A percentile compares a stretch with the other conserved stretches of the same genome.
phyloP scores from a whole-genome alignment of 1,140 invertebrate genomes.

The Microvelia longipes region DNA sequence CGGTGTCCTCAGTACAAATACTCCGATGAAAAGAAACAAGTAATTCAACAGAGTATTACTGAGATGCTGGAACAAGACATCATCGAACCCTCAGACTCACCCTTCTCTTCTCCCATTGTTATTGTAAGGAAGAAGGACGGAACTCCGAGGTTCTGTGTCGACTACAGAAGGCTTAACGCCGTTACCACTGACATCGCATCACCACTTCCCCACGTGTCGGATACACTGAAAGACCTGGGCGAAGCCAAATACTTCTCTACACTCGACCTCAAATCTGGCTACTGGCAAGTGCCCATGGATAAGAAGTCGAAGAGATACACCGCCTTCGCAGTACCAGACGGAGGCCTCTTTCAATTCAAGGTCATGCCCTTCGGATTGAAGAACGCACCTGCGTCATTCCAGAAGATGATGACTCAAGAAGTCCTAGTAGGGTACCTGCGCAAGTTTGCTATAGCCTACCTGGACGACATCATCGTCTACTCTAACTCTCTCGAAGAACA shows the following conservation, averaged over 20 bases:
- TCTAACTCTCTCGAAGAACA: constrained; percentile 25
- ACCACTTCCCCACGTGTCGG: constrained; percentile 35
- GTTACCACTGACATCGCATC: constrained; percentile 30
- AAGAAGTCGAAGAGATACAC: constrained; percentile 24
- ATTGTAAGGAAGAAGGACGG: constrained; percentile 34
- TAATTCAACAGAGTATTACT: background rate
- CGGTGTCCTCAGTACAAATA: background rate
- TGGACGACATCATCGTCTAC: constrained; percentile 32
- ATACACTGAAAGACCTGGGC: constrained; percentile 25
- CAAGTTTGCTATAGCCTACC: constrained; percentile 26
- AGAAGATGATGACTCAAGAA: constrained; percentile 22
- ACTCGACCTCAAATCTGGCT: constrained; percentile 13
- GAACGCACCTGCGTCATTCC: background rate
- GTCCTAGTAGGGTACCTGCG: constrained; percentile 26
- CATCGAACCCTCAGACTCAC: constrained; percentile 18
- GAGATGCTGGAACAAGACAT: background rate
- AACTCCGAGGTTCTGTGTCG: constrained; percentile 28
- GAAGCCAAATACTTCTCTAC: constrained; percentile 14
- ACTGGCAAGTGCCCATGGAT: constrained; percentile 25
- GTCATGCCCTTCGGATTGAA: constrained; percentile 17
- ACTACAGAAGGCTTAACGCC: constrained; percentile 34
- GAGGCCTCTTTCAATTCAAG: constrained; percentile 22
- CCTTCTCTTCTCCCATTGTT: constrained; percentile 32
- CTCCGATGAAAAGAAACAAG: background rate
- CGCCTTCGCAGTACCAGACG: constrained; percentile 23